These are phyloP conservation scores for Oceanodroma leucorhoa DNA, from an alignment of 2,797 vertebrate genomes.

Conservation along the genomic window DNA sequence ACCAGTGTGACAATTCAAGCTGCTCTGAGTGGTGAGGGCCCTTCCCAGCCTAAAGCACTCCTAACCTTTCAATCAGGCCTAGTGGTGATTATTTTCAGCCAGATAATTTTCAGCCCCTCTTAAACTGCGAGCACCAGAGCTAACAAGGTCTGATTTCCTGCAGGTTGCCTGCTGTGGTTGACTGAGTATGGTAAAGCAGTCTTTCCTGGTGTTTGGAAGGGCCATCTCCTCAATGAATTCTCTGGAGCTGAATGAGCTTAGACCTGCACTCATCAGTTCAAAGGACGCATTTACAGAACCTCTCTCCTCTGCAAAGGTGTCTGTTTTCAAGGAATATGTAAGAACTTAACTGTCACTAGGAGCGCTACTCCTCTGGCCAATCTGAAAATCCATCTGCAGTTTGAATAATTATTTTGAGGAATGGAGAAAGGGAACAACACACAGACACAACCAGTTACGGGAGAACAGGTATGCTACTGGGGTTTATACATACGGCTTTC, in stretches of 20 bases:
- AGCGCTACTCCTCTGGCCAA: background rate
- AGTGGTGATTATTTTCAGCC: background rate
- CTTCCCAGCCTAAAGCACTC: background rate
- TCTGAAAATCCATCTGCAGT: background rate
- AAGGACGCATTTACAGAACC: background rate
- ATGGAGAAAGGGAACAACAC: background rate
- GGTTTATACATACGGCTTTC: rapidly evolving
- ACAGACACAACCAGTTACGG: background rate
- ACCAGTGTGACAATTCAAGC: background rate
- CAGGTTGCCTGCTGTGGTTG: background rate
- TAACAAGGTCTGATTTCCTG: background rate
- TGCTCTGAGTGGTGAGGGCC: background rate
- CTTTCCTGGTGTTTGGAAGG: background rate
- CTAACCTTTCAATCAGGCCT: background rate
- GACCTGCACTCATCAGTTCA: background rate
- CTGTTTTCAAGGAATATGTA: background rate
- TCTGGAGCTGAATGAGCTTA: background rate
- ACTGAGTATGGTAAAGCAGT: background rate
- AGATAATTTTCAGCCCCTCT: background rate
- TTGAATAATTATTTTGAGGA: background rate
- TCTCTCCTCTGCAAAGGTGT: background rate
- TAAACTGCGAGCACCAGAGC: background rate
- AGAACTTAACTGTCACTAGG: background rate
- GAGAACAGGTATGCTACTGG: background rate
- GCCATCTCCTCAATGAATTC: background rate